Base-by-base conservation (phyloP, 2,797 vertebrate genomes). In the Cottoperca gobio region DNA sequence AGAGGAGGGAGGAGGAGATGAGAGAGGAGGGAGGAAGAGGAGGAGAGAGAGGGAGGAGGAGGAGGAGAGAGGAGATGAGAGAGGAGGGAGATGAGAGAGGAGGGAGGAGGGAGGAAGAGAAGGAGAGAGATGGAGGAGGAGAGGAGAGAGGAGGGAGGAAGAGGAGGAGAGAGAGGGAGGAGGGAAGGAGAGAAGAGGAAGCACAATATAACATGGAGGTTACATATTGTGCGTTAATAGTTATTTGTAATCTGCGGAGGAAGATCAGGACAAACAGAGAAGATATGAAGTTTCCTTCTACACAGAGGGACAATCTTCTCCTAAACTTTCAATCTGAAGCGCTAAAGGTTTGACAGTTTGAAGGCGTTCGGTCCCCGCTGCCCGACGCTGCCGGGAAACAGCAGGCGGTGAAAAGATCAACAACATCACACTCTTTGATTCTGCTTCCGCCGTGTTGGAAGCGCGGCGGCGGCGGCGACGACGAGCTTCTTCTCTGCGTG, bases 341-440 rank as follows among this genome's bases (percentile, higher is more conserved):
- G 24, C 55, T 66, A 9, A 62, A 78, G 79, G 24, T 76, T 70
- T 26, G 49, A 46, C 46, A 28, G 37, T 42, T 68, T 55, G 35
- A 49, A 55, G 61, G 5, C 0, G 35, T 43, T 52, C 33, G 23
- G 58, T 59, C 39, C 26, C 35, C 50, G 58, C 45, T 4, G 68
- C 54, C 70, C 6, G 59, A 54, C 49, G 26, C 26, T 11, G 33
- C 21, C 8, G 14, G 24, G 50, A 64, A 62, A 8, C 81, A 81
- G 71, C 73, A 6, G 78, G 78, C 1, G 70, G 63, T 33, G 8
- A 61, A 43, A 66, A 76, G 54, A 79, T 77, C 73, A 74, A 3
- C 55, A 28, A 14, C 55, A 49, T 54, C 73, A 5, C 37, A 3
- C 69, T 49, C 48, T 76, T 46, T 71, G 33, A 82, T 70, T 72